These are phyloP conservation scores for Pelecanus crispus DNA, from an alignment of 2,113 vertebrate species.

Conservation along the genomic window DNA sequence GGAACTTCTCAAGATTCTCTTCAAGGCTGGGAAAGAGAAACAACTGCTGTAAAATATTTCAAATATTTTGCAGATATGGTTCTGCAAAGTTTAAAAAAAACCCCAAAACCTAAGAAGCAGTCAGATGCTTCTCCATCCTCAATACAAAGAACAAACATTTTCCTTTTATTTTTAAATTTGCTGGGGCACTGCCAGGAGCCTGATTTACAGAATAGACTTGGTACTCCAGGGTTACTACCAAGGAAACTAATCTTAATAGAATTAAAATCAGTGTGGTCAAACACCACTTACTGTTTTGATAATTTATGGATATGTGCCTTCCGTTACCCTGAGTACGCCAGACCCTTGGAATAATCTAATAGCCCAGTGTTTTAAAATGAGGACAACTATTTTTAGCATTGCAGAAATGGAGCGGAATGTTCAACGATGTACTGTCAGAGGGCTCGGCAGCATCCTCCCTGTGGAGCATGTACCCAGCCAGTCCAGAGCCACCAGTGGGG, in stretches of 20 bases:
- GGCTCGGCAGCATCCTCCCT: neutral
- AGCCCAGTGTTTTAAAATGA: conserved; percentile 32
- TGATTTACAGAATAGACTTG: neutral
- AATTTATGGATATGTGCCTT: conserved; percentile 47
- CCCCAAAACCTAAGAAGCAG: neutral
- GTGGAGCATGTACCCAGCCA: neutral
- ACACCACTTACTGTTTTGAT: conserved; percentile 32
- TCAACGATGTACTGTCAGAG: neutral
- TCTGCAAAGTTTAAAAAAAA: neutral
- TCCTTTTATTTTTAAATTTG: neutral
- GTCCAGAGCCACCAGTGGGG: neutral
- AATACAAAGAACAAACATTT: neutral
- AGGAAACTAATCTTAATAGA: conserved; percentile 14
- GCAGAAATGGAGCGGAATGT: conserved; percentile 53
- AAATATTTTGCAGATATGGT: neutral
- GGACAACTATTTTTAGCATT: conserved; percentile 56
- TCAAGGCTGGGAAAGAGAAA: conserved; percentile 10
- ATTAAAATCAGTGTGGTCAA: neutral
- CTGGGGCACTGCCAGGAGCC: neutral
- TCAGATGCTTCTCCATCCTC: neutral
- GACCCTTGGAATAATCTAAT: conserved; percentile 43
- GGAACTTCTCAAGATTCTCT: neutral
- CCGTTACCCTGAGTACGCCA: conserved; percentile 11
- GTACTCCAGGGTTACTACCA: neutral
- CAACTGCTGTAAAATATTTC: neutral